Evolutionary conservation across 1,140 invertebrate genomes (phyloP), one percentile per base, ranked within the genome.

Genomic region (Drosophila truncata): DNA sequence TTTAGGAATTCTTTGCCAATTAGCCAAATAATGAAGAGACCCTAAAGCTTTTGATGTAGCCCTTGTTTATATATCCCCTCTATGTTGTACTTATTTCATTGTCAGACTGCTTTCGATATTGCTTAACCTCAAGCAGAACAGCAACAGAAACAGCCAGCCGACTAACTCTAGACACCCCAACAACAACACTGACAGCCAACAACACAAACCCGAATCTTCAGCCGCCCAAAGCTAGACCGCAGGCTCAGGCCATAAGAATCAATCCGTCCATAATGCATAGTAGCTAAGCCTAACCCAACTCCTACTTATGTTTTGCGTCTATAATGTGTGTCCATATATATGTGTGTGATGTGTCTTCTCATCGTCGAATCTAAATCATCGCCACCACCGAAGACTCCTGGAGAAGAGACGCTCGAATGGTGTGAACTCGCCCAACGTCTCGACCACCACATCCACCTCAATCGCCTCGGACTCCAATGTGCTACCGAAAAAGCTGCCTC

Each of bases 81-180:
- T 86, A 80, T 86, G 67, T 86, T 88, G 84, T 88, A 71, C 47
- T 59, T 72, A 44, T 88, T 58, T 67, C 70, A 75, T 85, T 80
- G 81, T 58, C 85, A 90, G 85, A 82, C 52, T 70, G 81, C 85
- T 85, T 90, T 90, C 85, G 65, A 54, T 90, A 84, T 72, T 77
- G 86, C 86, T 90, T 73, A 67, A 25, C 7, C 49, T 47, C 52
- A 78, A 80, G 71, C 63, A 50, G 66, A 29, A 7, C 69, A 35
- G 14, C 63, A 69, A 69, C 35, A 67, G 41, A 67, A 69, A 63
- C 66, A 55, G 57, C 33, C 58, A 57, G 61, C 78, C 65, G 44
- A 44, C 77, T 79, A 80, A 59, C 55, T 20, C 25, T 59, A 80
- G 61, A 55, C 57, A 69, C 52, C 23, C 52, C 20, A 55, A 37